phyloP scores from a whole-genome alignment of 2,113 vertebrate species.

The Eubucco bourcierii region DNA sequence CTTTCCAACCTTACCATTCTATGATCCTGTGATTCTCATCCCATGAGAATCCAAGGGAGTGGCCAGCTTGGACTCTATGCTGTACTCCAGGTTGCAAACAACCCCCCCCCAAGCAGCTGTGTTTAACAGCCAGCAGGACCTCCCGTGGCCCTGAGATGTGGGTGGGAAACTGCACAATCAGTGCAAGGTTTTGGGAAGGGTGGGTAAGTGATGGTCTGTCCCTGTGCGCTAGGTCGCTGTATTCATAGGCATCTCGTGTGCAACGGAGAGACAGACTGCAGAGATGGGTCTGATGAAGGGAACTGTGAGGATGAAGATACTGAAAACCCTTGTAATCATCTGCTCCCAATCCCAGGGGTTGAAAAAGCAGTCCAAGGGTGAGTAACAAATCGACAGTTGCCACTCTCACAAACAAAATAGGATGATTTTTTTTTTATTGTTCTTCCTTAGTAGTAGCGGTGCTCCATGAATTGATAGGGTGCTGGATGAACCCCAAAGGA shows the following conservation, averaged over 20 bases:
- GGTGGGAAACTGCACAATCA: not conserved
- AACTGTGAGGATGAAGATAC: conserved; percentile 70
- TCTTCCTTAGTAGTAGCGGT: not conserved
- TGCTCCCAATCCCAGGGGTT: conserved; percentile 83
- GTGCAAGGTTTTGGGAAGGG: not conserved
- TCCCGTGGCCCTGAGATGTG: not conserved
- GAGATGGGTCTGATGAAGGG: conserved; percentile 82
- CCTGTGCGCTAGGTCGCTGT: conserved; percentile 82
- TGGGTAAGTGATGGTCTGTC: not conserved
- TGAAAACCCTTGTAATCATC: conserved; percentile 74
- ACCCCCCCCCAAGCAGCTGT: not conserved
- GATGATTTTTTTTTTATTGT: not conserved
- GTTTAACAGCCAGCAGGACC: not conserved
- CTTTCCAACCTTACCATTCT: too few species aligned
- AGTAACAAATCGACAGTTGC: conserved; percentile 28
- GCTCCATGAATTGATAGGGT: not conserved
- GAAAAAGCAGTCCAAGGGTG: conserved; percentile 81
- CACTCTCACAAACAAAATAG: not conserved
- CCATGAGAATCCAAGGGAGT: not conserved
- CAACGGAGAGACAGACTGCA: conserved; percentile 87
- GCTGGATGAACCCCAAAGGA: not conserved
- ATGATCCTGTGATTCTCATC: not conserved
- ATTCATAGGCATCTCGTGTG: conserved; percentile 84
- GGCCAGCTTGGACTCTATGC: not conserved
- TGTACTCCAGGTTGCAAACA: not conserved